Evolutionary conservation across 1,140 invertebrate genomes (phyloP), one percentile per base, ranked within the genome.

Genomic region (Leguminivora glycinivorella): DNA sequence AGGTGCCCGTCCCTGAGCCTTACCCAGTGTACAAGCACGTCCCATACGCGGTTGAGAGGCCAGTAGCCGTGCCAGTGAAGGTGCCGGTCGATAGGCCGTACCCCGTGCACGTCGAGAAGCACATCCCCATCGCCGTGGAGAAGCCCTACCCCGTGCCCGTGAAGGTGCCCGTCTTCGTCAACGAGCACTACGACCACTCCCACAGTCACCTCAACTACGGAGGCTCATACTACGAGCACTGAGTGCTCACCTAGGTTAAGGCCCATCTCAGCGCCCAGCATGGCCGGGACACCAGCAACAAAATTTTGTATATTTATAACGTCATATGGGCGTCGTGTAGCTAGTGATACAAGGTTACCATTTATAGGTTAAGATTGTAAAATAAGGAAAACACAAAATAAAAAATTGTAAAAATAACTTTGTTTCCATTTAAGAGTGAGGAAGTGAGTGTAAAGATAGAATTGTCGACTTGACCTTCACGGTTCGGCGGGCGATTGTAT

Each of bases 21-120:
- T 93, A 93, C 83, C 82, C 90, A 26, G 92, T 92, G n/a, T 90
- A 93, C 75, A 93, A 93, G 79, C 92, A 93, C 43, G 88, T 93
- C n/a, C 94, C 93, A 14, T 92, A 93, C 78, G 92, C 93, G 66
- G 94, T 95, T 38, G 94, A 95, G 79, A 94, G 93, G 74, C 94
- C 92, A 29, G 93, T 95, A 43, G 93, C 95, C 14, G 93, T 94
- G 75, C 93, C 94, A 69, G 94, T 95, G 40, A 93, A 93, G 77
- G 92, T 93, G 10, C 93, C 93, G 72, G 92, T 94, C 56, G 93
- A 94, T 81, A 93, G 93, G 92, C 82, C 92, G 82, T 93, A 93
- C 83, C 93, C 93, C 63, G 93, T 94, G 2, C 88, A 91, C 63
- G 89, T 94, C 19, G 92, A 93, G 38, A 91, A 83, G 72, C 89